Conservation (phyloP, 1,140 invertebrate genomes). For the Bombus sibiricus region DNA sequence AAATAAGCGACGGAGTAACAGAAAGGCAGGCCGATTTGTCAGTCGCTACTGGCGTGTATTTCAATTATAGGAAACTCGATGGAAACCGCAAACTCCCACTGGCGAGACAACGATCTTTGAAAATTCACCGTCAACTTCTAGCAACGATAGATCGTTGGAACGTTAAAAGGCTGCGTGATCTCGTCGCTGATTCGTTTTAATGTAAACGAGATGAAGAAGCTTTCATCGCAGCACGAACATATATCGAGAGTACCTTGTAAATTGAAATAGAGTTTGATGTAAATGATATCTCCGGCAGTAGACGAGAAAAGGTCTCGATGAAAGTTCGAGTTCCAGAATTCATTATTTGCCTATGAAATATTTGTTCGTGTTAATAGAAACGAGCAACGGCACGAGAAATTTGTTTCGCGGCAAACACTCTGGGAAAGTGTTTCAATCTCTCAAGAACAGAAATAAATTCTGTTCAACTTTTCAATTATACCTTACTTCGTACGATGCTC, state of each 20-base stretch:
- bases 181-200: background rate
- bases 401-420: background rate
- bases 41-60: constrained; percentile 3
- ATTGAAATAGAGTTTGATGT: constrained; percentile 14
- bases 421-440: background rate
- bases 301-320: background rate
- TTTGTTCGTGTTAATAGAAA: background rate
- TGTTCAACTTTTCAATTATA: background rate
- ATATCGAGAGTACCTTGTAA: background rate
- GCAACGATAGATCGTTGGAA: background rate
- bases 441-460: background rate
- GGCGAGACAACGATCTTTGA: constrained; percentile 17
- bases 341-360: background rate
- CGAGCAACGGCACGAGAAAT: background rate
- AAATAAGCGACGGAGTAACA: too few relatives aligned
- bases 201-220: background rate
- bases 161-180: background rate
- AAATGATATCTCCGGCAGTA: background rate
- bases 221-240: background rate
- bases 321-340: too few relatives aligned
- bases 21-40: constrained; percentile 20
- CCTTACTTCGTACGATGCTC: background rate
- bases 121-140: background rate
- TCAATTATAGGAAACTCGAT: background rate
- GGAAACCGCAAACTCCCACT: background rate